phyloP scores from a whole-genome alignment of 2,113 vertebrate genomes.

The Silurus meridionalis region DNA sequence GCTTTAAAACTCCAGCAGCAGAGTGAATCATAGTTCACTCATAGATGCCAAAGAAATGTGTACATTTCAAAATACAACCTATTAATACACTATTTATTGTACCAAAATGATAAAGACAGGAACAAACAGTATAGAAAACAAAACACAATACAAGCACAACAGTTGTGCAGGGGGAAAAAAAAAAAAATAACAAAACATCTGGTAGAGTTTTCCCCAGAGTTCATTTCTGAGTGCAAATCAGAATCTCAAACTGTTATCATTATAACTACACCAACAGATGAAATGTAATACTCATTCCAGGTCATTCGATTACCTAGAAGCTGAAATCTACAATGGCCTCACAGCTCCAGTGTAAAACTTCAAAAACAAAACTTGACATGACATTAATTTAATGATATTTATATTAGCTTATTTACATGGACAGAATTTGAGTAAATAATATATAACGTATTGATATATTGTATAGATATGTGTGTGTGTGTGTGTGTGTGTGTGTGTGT shows the following conservation, averaged over 20 bases:
- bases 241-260: neutral
- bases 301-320: neutral
- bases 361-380: neutral
- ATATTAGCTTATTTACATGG: neutral
- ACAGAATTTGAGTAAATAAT: neutral
- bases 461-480: neutral
- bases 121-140: neutral
- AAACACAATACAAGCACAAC: neutral
- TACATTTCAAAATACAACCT: neutral
- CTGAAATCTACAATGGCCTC: neutral
- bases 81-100: neutral
- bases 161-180: neutral
- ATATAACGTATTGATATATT: neutral
- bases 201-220: neutral
- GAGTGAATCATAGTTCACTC: neutral
- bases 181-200: neutral
- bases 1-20: neutral
- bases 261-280: neutral
- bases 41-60: neutral
- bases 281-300: neutral
- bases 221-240: neutral
- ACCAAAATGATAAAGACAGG: neutral
- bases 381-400: neutral
- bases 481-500: conserved; percentile 33
- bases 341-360: neutral